phyloP scores from a whole-genome alignment of 1,140 invertebrate species.

The Calycopis cecrops region DNA sequence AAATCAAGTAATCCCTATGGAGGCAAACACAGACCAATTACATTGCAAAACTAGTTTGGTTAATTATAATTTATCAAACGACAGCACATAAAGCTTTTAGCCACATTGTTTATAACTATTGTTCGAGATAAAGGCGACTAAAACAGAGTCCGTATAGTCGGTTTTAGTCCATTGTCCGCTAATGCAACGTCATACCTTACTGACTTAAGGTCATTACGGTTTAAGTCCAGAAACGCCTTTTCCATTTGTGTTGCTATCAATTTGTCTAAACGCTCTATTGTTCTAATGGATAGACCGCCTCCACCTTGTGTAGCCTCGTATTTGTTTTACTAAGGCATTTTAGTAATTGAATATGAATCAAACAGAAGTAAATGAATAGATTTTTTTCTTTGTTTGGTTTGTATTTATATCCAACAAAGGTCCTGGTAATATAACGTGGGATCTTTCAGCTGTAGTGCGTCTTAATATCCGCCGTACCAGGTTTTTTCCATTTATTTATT shows the following conservation, averaged over 20 bases:
- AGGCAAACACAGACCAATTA: conserved; percentile 4
- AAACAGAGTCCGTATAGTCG: conserved; percentile 37
- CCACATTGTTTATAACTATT: conserved; percentile 61
- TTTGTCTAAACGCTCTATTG: conserved; percentile 42
- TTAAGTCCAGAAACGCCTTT: conserved; percentile 41
- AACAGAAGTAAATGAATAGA: background rate
- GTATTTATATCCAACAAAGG: no score
- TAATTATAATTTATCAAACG: conserved; percentile 22
- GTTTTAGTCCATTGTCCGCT: conserved; percentile 58
- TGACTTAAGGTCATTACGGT: conserved; percentile 55
- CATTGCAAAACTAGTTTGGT: conserved; percentile 5
- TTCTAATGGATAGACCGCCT: conserved; percentile 31
- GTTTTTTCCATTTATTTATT: no score
- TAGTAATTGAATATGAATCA: conserved; percentile 6
- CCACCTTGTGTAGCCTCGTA: conserved; percentile 16
- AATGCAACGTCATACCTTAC: conserved; percentile 58
- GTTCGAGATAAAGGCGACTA: conserved; percentile 46
- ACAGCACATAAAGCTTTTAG: conserved; percentile 49
- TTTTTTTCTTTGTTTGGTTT: background rate
- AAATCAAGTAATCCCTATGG: background rate
- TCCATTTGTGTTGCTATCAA: conserved; percentile 46
- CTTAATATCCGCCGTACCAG: no score
- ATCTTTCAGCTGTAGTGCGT: no score
- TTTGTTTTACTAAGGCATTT: conserved; percentile 18
- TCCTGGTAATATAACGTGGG: no score